Evolutionary conservation across 2,797 vertebrate species (phyloP), one percentile per base, ranked within the genome.

Genomic region (Bovichtus variegatus): DNA sequence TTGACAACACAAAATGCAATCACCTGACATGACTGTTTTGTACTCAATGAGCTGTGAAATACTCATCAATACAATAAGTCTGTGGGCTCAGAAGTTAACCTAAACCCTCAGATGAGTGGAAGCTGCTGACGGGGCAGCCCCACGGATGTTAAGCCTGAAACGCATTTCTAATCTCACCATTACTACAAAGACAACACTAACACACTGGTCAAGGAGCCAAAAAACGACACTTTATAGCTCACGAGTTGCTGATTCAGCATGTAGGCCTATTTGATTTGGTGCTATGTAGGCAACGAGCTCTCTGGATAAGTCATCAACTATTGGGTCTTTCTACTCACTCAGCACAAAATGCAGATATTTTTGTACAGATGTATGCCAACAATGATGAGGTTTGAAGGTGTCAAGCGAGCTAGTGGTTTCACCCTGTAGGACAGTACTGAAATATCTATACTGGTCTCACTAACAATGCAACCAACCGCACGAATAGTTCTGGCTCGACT

Each of bases 31-130:
- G 23, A 53, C 67, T 53, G 64, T 62, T 70, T 78, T 76, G 72
- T 55, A 43, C 47, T 78, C 75, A 74, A 36, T 76, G 78, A 80
- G 72, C 61, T 40, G 49, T 69, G 68, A 84, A 79, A 69, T 29
- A 47, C 31, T 73, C 55, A 12, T 44, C 50, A 46, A 23, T 44
- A 70, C 44, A 68, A 57, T 27, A 43, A 53, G 51, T 71, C 75
- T 44, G 55, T n/a, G 65, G 49, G 53, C 47, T 77, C 40, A 78
- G 55, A 51, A 55, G 82, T 67, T 54, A 80, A 68, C 55, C 23
- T 9, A 66, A 63, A 72, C 31, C 41, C 25, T 76, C 40, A 66
- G 49, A 83, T 41, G 53, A 44, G 58, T 21, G 27, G 31, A 63
- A 74, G 50, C 74, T 76, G 74, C 68, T 75, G 66, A 81, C 19